Percentiles rank a stretch among this genome's conserved stretches.
Evolutionary conservation across 2,888 invertebrate genomes (phyloP).

Genomic region (Flexamia atlantica): DNA sequence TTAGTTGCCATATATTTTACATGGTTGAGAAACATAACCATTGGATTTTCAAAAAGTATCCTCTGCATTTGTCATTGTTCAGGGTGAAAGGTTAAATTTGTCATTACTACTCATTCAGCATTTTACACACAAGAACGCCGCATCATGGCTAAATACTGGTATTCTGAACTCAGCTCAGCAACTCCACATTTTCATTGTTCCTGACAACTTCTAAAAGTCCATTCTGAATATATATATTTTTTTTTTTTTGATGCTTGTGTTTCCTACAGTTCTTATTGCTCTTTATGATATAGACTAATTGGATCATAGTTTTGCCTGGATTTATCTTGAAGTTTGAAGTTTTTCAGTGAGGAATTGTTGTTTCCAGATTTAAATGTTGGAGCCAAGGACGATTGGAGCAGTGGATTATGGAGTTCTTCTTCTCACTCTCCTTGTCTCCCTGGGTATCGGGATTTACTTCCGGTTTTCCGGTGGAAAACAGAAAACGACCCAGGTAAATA

Average conservation of each 20-base stretch:
- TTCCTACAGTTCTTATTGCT: too few relatives aligned
- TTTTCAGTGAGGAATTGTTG: too few relatives aligned
- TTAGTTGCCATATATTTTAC: too few relatives aligned
- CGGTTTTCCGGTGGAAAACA: slow-evolving; percentile 76
- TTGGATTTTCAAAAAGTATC: too few relatives aligned
- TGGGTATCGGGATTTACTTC: slow-evolving; percentile 83
- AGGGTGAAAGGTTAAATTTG: slow-evolving; percentile 4
- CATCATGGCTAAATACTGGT: not conserved
- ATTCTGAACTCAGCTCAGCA: not conserved
- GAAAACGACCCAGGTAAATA: slow-evolving; percentile 61
- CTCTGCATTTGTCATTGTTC: not conserved
- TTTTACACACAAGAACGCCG: not conserved
- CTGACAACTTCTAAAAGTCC: too few relatives aligned
- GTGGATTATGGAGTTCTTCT: slow-evolving; percentile 82
- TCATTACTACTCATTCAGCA: not conserved
- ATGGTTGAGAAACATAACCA: too few relatives aligned
- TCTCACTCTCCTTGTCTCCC: slow-evolving; percentile 81
- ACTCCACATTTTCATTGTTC: not conserved
- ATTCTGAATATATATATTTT: too few relatives aligned
- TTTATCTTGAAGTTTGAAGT: too few relatives aligned
- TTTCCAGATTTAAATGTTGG: slow-evolving; percentile 1
- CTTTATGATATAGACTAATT: too few relatives aligned
- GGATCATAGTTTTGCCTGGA: too few relatives aligned
- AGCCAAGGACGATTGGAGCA: not conserved
- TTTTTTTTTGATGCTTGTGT: too few relatives aligned